A percentile compares a stretch with the other conserved stretches of the same genome.
phyloP scores from a whole-genome alignment of 2,888 invertebrate species.

The Prosopocoilus inquinatus region DNA sequence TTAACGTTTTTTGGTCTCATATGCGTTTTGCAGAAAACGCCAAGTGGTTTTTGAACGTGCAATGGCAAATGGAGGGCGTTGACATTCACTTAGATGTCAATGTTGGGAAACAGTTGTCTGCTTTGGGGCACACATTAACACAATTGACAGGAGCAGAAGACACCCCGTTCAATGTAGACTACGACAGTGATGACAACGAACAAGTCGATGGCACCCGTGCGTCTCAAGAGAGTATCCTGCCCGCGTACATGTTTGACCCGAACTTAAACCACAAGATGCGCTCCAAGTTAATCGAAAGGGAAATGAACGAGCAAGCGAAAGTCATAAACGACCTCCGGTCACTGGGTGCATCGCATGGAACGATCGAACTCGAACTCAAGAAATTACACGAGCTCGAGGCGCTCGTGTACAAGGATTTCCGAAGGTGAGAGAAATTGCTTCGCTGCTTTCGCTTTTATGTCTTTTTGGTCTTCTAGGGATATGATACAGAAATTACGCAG shows the following conservation, averaged over 20 bases:
- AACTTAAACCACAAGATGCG: conserved; percentile 77
- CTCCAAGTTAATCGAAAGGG: conserved; percentile 91
- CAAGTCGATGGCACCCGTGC: conserved; percentile 62
- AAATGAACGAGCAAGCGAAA: conserved; percentile 97
- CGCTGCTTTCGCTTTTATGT: neutral
- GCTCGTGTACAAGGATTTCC: conserved; percentile 90
- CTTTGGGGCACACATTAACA: conserved; percentile 92
- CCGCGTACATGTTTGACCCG: conserved; percentile 80
- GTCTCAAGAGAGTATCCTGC: conserved; percentile 72
- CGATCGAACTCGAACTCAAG: conserved; percentile 90
- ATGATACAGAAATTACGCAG: conserved; percentile 88
- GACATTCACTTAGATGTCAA: conserved; percentile 95
- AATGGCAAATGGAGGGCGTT: conserved; percentile 99
- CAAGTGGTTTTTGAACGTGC: conserved; percentile 96
- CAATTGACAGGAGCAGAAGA: conserved; percentile 91
- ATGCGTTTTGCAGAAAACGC: conserved; percentile 70
- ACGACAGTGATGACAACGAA: conserved; percentile 78
- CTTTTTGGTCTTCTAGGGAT: conserved; percentile 59
- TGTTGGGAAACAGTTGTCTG: conserved; percentile 93
- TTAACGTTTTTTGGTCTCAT: conserved; percentile 4
- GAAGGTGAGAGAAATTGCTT: conserved; percentile 55
- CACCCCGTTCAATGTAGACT: conserved; percentile 54
- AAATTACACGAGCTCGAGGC: conserved; percentile 91
- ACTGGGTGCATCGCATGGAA: conserved; percentile 83
- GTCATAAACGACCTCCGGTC: conserved; percentile 87